Base-by-base conservation (phyloP, 2,888 invertebrate species). In the Gari tellinella region DNA sequence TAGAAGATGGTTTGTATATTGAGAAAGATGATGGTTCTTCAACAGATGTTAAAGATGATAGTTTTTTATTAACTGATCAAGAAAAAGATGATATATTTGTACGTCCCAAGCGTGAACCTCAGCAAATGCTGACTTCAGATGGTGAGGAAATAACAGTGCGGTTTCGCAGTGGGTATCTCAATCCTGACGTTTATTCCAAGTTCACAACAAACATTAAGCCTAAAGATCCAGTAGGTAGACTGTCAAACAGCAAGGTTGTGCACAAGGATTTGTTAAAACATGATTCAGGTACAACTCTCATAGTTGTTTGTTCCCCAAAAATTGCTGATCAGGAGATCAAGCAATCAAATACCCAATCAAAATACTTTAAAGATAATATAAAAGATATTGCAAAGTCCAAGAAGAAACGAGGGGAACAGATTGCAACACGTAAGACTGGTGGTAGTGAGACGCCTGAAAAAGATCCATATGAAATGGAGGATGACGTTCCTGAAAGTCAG, bases 281-380 rank as follows among this genome's bases (percentile, higher is more conserved):
- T 72, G 82, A 85, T 49, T 77, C 84, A 46, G 87, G 87, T 7
- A 86, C 87, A 40, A 87, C 87, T 23, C 67, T 88, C 19, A 86
- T 88, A 49, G 88, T 88, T 46, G 85, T 88, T n/a, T 88, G 87
- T 60, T 87, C 86, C 41, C 86, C 86, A 15, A 87, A 86, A 76
- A 81, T 78, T 38, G 81, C 79, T 23, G 80, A 80, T 26, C 31
- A 31, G 31, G 85, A 86, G n/a, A 53, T 80, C 14, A 83, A 82
- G 56, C 75, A 80, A 45, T 65, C 73, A 23, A 78, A 84, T 61
- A 80, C 83, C 46, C 84, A 83, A 49, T 66, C 82, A 46, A 85
- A 85, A 68, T 83, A 84, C 61, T 83, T 82, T 61, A 83, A 80
- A 56, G 68, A 82, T 40, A 73, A 73, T 62, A 52, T 66, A 10